These are phyloP conservation scores for Hydriomena furcata DNA, from an alignment of 2,888 invertebrate genomes.

Conservation along the genomic window DNA sequence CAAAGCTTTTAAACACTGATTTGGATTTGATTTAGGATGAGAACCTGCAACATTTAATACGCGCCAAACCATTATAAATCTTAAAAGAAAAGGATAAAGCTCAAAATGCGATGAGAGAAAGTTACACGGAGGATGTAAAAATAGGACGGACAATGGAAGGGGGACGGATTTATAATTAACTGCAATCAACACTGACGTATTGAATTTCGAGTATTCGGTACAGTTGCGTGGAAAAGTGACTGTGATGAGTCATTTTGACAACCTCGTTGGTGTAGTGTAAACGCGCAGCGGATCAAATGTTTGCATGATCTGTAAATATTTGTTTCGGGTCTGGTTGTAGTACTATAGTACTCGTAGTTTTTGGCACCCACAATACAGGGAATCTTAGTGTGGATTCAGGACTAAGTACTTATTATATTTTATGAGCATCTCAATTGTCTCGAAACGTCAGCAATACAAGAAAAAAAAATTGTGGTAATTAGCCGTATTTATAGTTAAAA, in stretches of 20 bases:
- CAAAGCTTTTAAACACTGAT: slow-evolving; percentile 72
- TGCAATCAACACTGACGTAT: slow-evolving; percentile 83
- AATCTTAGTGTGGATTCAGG: no score
- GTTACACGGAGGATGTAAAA: slow-evolving; percentile 46
- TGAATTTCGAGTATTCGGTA: slow-evolving; percentile 77
- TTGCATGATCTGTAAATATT: no score
- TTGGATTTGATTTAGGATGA: slow-evolving; percentile 74
- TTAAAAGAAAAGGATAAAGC: slow-evolving; percentile 6
- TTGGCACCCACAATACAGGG: no score
- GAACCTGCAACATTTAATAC: slow-evolving; percentile 46
- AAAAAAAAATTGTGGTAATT: no score
- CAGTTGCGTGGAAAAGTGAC: slow-evolving; percentile 44
- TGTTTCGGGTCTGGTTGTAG: no score
- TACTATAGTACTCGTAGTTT: no score
- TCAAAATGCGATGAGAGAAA: slow-evolving; percentile 14
- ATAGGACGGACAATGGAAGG: slow-evolving; percentile 76
- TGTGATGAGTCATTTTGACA: not conserved
- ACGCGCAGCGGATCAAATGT: no score
- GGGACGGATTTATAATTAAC: slow-evolving; percentile 82
- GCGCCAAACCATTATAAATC: slow-evolving; percentile 41
- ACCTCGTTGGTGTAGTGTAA: no score
- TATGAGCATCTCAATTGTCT: no score
- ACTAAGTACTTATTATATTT: no score
- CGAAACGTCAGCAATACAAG: no score
- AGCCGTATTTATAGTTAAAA: no score